phyloP scores from a whole-genome alignment of 1,140 invertebrate genomes.

The Drosophila ambigua region DNA sequence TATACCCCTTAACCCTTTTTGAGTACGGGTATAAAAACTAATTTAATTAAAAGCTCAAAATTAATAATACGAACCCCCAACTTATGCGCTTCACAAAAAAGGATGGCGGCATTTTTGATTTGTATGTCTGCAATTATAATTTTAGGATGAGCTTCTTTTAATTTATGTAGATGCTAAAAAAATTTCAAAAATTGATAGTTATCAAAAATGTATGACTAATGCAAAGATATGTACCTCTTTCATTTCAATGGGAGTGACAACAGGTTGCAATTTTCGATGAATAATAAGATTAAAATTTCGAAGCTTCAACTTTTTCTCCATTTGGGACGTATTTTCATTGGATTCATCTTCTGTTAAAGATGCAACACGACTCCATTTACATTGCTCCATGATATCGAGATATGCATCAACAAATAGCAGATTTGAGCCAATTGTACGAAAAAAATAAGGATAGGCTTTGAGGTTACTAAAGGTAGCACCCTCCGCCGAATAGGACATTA shows the following conservation, averaged over 20 bases:
- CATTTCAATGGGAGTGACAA: slow-evolving; percentile 84
- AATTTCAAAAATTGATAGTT: slow-evolving; percentile 4
- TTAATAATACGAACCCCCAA: slow-evolving; percentile 84
- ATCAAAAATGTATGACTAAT: neutral
- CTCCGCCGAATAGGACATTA: slow-evolving; percentile 93
- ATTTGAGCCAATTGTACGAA: slow-evolving; percentile 92
- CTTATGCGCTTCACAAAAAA: slow-evolving; percentile 91
- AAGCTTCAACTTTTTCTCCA: slow-evolving; percentile 86
- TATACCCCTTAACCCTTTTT: too few relatives aligned
- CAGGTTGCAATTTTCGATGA: slow-evolving; percentile 89
- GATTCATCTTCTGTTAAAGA: slow-evolving; percentile 92
- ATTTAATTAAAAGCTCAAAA: neutral
- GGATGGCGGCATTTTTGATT: slow-evolving; percentile 87
- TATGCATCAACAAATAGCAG: slow-evolving; percentile 86
- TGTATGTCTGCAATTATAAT: slow-evolving; percentile 94
- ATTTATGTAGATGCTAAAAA: slow-evolving; percentile 88
- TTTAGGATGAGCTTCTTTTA: slow-evolving; percentile 87
- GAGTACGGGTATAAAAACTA: neutral
- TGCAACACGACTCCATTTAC: slow-evolving; percentile 89
- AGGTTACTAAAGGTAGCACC: slow-evolving; percentile 89
- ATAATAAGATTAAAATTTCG: slow-evolving; percentile 88
- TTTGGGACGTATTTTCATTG: slow-evolving; percentile 90
- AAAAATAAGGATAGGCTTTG: slow-evolving; percentile 92
- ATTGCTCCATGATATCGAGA: slow-evolving; percentile 78
- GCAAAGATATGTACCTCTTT: slow-evolving; percentile 81